A percentile compares a stretch with the other conserved stretches of the same genome.
phyloP scores from a whole-genome alignment of 1,140 invertebrate genomes.

The Rhysida immarginata region DNA sequence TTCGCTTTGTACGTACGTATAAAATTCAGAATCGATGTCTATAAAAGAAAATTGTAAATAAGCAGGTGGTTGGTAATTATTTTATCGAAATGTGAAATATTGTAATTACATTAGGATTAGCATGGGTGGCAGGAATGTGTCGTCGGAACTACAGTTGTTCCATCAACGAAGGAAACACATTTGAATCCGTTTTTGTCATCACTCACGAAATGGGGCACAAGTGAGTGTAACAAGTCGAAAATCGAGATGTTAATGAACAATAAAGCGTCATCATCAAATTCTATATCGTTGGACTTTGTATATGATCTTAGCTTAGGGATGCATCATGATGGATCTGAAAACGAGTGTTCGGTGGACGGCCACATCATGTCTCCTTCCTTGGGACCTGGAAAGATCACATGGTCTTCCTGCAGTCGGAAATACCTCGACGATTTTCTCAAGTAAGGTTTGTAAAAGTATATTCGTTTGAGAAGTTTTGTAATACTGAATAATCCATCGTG shows the following conservation, averaged over 20 bases:
- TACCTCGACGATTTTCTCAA: slow-evolving; percentile 18
- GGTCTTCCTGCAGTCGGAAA: slow-evolving; percentile 27
- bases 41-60: too few relatives aligned
- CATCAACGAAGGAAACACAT: slow-evolving; percentile 31
- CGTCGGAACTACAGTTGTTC: slow-evolving; percentile 28
- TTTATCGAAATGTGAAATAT: too few relatives aligned
- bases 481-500: too few relatives aligned
- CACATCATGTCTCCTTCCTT: slow-evolving; percentile 31
- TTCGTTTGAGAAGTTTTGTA: too few relatives aligned
- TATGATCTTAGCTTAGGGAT: slow-evolving; percentile 22
- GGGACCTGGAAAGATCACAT: slow-evolving; percentile 32
- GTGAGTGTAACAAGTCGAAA: slow-evolving; percentile 21
- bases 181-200: slow-evolving; percentile 33
- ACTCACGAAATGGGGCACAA: slow-evolving; percentile 34
- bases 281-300: too few relatives aligned
- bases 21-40: too few relatives aligned
- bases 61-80: too few relatives aligned
- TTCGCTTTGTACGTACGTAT: too few relatives aligned
- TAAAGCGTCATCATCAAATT: too few relatives aligned
- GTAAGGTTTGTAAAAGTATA: too few relatives aligned
- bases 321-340: slow-evolving; percentile 25
- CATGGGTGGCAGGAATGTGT: slow-evolving; percentile 34
- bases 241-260: not conserved
- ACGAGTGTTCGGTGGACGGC: slow-evolving; percentile 22
- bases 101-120: too few relatives aligned